Evolutionary conservation across 2,888 invertebrate species (phyloP), one percentile per base, ranked within the genome.

Genomic region (Synergus umbraculus): DNA sequence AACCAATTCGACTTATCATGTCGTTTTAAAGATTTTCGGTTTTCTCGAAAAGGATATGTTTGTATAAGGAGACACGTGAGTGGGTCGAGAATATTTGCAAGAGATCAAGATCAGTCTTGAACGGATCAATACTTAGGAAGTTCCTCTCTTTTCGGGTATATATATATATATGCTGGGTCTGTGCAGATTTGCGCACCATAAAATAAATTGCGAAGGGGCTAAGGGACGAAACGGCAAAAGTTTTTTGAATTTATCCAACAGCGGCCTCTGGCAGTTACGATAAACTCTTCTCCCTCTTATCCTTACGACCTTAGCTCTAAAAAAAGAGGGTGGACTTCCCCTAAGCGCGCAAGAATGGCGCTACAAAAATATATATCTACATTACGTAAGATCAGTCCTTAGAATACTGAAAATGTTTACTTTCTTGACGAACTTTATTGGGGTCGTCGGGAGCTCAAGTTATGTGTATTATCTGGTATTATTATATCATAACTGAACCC

Each of bases 361-460:
- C 22, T 60, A 60, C 60, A 60, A 22, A 60, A 60, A 22, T 60
- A 60, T 60, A 22, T 22, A 60, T 60, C 60, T 22, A 60, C 60
- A 60, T 60, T 60, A 60, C 22, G 60, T 60, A 60, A 60, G 60
- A 60, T 60, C 60, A 60, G 60, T 60, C 60, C 60, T 60, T 60
- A 60, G 60, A 60, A 60, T 60, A 12, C 60, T 18, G 22, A 22
- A 60, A 60, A 60, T 60, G 60, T 60, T 60, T 22, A 60, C 60
- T 22, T 22, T 60, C 22, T 22, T 22, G 60, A 60, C 60, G 22
- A 22, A 60, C 60, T 22, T 60, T 22, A 60, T 60, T 60, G 60
- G 60, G 60, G 22, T 60, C 22, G 18, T 18, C 60, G 22, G 22
- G 18, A 60, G 22, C 60, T 60, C 22, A 60, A 60, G 22, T 60